Evolutionary conservation across 2,888 invertebrate species (phyloP).

Genomic region (Pristionchus japonicus): DNA sequence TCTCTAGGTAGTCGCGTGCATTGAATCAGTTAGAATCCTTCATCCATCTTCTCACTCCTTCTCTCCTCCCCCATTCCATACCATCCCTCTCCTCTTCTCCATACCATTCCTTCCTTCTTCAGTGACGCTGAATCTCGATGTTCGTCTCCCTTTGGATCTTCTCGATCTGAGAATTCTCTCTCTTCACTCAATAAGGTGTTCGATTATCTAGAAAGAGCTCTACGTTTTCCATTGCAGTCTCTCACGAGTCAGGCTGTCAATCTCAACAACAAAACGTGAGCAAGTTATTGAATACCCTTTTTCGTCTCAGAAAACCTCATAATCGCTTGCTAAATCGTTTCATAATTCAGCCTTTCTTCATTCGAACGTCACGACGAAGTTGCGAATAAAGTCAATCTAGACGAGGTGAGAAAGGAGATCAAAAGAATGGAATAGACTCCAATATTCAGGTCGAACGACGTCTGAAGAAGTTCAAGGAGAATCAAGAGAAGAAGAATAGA

Average conservation of each 20-base stretch:
- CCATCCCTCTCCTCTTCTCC: neutral
- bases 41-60: neutral
- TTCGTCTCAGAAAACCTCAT: too few species aligned
- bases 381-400: neutral
- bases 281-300: neutral
- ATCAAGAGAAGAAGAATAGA: constrained; percentile 46
- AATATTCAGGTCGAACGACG: neutral
- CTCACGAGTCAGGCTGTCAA: neutral
- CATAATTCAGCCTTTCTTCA: neutral
- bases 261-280: neutral
- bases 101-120: neutral
- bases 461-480: constrained; percentile 11
- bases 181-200: constrained; percentile 25
- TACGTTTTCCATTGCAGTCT: neutral
- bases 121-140: constrained; percentile 22
- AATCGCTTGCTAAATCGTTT: too few species aligned
- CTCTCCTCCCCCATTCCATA: neutral
- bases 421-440: neutral
- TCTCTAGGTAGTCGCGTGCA: neutral
- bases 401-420: neutral
- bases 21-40: neutral
- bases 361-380: neutral
- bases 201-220: neutral
- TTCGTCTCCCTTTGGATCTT: constrained; percentile 13
- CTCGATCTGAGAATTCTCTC: neutral